Conservation (phyloP, 23 tunicate species). For the Styela clava region DNA sequence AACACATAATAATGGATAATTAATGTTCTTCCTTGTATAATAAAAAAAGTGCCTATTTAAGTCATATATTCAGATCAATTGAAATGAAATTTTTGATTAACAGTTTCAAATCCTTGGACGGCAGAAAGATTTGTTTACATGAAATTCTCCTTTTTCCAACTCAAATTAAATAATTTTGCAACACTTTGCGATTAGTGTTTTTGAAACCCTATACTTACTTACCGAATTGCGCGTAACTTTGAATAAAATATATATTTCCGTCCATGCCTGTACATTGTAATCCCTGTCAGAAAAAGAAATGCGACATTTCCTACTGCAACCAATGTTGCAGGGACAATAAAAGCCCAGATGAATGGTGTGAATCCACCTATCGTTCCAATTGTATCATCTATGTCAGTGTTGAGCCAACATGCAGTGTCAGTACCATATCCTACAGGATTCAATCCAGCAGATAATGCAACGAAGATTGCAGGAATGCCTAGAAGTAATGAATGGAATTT, state of each 20-base stretch:
- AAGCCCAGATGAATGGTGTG: conserved; percentile 82
- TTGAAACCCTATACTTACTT: no score
- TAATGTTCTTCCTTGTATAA: no score
- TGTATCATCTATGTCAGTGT: conserved; percentile 20
- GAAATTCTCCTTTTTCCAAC: no score
- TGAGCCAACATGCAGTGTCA: conserved; percentile 67
- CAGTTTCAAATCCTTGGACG: no score
- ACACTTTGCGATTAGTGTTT: no score
- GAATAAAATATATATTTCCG: conserved; percentile 37
- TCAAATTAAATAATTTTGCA: no score
- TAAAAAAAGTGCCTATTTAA: no score
- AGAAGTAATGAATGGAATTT: no score
- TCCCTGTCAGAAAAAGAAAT: conserved; percentile 59
- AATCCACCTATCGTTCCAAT: conserved; percentile 1
- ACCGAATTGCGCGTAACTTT: conserved; percentile 57
- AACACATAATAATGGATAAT: no score
- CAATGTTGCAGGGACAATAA: conserved; percentile 75
- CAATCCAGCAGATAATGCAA: conserved; percentile 61
- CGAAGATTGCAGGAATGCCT: conserved; percentile 86
- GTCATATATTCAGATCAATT: no score
- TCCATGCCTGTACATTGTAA: conserved; percentile 60
- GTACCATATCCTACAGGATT: conserved; percentile 66
- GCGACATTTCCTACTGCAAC: conserved; percentile 52
- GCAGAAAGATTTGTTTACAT: no score
- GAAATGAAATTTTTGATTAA: no score